Base-by-base conservation (phyloP, 2,113 vertebrate genomes). In the Carettochelys insculpta region DNA sequence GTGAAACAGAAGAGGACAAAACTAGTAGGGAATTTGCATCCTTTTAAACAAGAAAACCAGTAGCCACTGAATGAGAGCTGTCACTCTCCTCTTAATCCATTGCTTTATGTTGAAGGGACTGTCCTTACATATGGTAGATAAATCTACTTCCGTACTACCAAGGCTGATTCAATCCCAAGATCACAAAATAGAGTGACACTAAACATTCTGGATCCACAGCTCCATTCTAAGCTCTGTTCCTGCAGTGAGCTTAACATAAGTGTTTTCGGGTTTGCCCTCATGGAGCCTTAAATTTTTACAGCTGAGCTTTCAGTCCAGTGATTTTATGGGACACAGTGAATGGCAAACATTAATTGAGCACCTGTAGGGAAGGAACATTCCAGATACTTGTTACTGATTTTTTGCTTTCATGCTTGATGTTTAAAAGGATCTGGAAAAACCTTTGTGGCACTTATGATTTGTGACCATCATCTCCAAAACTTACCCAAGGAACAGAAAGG, bases 391-490 rank as follows among this genome's bases (percentile, higher is more conserved):
- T 61, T 91, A 47, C 27, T 16, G 65, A 5, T 52, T 16, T 54
- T 93, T 85, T 89, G 86, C 50, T 88, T 94, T 80, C 53, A 11
- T 3, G 2, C 77, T 90, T 24, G 84, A 45, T 82, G 2, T 95
- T 82, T 93, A 65, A 97, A 89, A 98, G 98, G 98, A 68, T 98
- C 97, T 97, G 98, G 98, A 25, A 98, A 98, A 96, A 98, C 98
- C 2, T 96, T 98, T 31, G 97, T 98, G 90, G 96, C 98, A 3
- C 38, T 98, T 95, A 82, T 96, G 45, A 98, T 98, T 90, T 98
- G 98, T 95, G 98, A 98, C 27, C 90, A 97, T 82, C 98, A 98
- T 94, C 97, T 98, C 43, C 93, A 95, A 76, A 96, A 94, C 0
- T n/a, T 81, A 80, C 92, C 96, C 1, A 41, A 48, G 10, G 97